phyloP scores from a whole-genome alignment of 2,888 invertebrate species.

The Cosmopolites sordidus region DNA sequence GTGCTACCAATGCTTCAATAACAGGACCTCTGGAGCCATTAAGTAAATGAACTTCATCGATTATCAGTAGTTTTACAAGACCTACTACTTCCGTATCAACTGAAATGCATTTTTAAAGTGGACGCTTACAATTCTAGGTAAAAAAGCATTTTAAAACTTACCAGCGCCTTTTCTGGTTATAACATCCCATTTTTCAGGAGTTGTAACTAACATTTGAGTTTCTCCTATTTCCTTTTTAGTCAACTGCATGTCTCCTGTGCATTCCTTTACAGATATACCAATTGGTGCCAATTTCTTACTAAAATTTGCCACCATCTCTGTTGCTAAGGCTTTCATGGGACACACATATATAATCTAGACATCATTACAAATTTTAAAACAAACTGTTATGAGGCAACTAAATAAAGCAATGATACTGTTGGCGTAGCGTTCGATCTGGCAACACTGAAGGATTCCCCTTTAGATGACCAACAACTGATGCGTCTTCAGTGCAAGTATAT shows the following conservation, averaged over 20 bases:
- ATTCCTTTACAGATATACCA: slow-evolving; percentile 82
- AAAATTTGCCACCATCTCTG: slow-evolving; percentile 97
- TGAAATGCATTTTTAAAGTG: too few relatives aligned
- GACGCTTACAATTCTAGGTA: too few relatives aligned
- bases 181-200: slow-evolving; percentile 99
- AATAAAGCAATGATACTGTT: too few relatives aligned
- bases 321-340: slow-evolving; percentile 98
- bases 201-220: slow-evolving; percentile 97
- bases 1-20: slow-evolving; percentile 92
- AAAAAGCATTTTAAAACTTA: too few relatives aligned
- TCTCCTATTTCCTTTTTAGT: slow-evolving; percentile 90
- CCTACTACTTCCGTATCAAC: slow-evolving; percentile 86
- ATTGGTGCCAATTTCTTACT: slow-evolving; percentile 69
- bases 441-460: too few relatives aligned
- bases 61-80: slow-evolving; percentile 87
- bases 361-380: neutral
- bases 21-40: slow-evolving; percentile 98
- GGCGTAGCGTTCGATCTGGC: too few relatives aligned
- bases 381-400: too few relatives aligned
- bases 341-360: slow-evolving; percentile 92
- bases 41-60: slow-evolving; percentile 94
- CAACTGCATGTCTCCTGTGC: slow-evolving; percentile 98
- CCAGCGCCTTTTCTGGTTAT: slow-evolving; percentile 91
- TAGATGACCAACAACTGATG: too few relatives aligned
- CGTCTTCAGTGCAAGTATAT: too few relatives aligned